Conservation (phyloP, 2,888 invertebrate genomes). For the Ametastegia equiseti region DNA sequence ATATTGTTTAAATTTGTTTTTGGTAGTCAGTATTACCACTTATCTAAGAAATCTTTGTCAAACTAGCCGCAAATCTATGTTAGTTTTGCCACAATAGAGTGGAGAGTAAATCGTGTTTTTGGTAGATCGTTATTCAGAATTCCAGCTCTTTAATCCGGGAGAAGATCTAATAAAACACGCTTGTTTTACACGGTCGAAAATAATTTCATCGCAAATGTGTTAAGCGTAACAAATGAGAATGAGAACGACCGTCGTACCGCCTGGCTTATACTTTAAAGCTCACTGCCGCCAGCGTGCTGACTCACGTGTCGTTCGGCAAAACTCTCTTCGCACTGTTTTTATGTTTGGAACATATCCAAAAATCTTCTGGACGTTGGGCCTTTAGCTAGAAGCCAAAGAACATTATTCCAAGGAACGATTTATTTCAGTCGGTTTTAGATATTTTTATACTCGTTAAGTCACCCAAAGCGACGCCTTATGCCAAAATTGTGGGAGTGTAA, state of each 20-base stretch:
- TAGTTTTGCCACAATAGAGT: not conserved
- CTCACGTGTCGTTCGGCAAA: conserved; percentile 32
- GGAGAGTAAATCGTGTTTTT: conserved; percentile 1
- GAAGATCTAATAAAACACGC: conserved; percentile 21
- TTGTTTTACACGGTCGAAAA: conserved; percentile 28
- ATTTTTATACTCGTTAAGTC: conserved; percentile 41
- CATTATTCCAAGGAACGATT: conserved; percentile 38
- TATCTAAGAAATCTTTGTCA: not conserved
- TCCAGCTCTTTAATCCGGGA: conserved; percentile 8
- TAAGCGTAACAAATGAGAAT: conserved; percentile 13
- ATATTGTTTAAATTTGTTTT: too few relatives aligned
- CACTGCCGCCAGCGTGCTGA: not conserved
- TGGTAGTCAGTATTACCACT: not conserved
- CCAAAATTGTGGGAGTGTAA: conserved; percentile 11
- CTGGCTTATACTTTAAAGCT: too few relatives aligned
- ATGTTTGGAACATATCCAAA: conserved; percentile 42
- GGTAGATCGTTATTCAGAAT: not conserved
- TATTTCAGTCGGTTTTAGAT: conserved; percentile 32
- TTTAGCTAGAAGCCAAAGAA: conserved; percentile 3
- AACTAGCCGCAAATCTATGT: not conserved
- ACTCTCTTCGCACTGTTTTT: conserved; percentile 36
- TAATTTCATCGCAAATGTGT: conserved; percentile 26
- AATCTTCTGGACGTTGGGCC: not conserved
- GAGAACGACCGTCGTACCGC: not conserved
- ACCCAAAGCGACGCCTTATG: not conserved